These are phyloP conservation scores for Tenebrosternarchus preto DNA, from an alignment of 2,113 vertebrate species.

Conservation along the genomic window DNA sequence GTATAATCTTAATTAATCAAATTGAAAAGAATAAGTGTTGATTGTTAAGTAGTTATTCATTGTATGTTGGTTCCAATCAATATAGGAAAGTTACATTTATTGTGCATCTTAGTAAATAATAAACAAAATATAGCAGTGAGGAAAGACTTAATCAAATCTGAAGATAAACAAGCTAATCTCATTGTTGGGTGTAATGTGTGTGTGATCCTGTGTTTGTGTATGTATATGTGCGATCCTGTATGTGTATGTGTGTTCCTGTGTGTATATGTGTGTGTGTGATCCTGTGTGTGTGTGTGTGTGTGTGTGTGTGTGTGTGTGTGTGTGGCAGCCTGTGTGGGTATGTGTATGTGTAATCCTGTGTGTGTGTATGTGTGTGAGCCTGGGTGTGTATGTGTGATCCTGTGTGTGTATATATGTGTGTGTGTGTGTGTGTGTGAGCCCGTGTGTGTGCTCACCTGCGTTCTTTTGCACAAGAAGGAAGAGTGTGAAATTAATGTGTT, in stretches of 20 bases:
- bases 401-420: neutral
- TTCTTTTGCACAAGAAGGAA: neutral
- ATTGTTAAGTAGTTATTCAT: neutral
- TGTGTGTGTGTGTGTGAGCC: neutral
- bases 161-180: neutral
- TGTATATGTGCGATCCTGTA: neutral
- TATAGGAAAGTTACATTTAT: neutral
- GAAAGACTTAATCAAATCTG: neutral
- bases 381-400: neutral
- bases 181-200: neutral
- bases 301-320: neutral
- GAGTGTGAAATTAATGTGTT: neutral
- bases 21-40: too few relatives aligned
- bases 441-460: neutral
- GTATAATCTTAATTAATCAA: too few relatives aligned
- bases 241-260: neutral
- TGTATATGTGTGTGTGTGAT: neutral
- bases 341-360: too few relatives aligned
- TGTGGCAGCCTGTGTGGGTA: neutral
- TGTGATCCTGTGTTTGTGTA: neutral
- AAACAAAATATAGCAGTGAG: neutral
- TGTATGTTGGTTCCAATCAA: neutral
- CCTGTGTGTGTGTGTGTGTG: neutral
- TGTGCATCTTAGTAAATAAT: too few relatives aligned
- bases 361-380: neutral